A percentile compares a stretch with the other conserved stretches of the same genome.
Evolutionary conservation across 2,113 vertebrate genomes (phyloP).

Genomic region (Ailurus styani): DNA sequence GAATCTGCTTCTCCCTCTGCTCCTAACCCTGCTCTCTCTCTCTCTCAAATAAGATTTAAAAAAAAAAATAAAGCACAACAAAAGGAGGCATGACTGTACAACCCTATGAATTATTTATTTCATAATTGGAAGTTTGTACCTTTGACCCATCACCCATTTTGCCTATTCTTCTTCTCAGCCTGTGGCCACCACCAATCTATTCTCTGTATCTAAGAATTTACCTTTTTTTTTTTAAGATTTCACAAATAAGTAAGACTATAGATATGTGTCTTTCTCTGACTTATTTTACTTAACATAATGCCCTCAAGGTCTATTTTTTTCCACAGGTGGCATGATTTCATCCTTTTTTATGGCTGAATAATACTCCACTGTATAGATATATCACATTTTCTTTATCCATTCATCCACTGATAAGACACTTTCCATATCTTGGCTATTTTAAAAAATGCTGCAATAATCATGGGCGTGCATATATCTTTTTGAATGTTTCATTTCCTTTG

Average conservation of each 20-base stretch:
- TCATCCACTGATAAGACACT: no score
- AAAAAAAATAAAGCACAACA: not conserved
- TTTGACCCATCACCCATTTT: not conserved
- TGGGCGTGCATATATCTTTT: not conserved
- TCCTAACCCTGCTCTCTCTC: no score
- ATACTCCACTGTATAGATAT: not conserved
- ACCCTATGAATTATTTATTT: not conserved
- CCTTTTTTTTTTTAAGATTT: not conserved
- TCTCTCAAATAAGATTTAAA: no score
- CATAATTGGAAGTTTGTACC: not conserved
- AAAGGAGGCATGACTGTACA: not conserved
- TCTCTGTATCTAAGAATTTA: not conserved
- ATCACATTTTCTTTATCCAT: not conserved
- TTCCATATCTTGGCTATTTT: not conserved
- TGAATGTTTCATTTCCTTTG: not conserved
- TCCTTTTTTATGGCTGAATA: not conserved
- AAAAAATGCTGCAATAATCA: not conserved
- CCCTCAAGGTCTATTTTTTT: not conserved
- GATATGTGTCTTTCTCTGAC: not conserved
- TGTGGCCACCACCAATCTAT: not conserved
- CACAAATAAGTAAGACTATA: not conserved
- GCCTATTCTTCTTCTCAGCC: not conserved
- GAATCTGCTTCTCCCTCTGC: not conserved
- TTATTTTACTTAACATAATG: not conserved
- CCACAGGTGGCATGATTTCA: not conserved